These are phyloP conservation scores for Trochalopteron elliotii DNA, from an alignment of 2,113 vertebrate species.

Conservation along the genomic window DNA sequence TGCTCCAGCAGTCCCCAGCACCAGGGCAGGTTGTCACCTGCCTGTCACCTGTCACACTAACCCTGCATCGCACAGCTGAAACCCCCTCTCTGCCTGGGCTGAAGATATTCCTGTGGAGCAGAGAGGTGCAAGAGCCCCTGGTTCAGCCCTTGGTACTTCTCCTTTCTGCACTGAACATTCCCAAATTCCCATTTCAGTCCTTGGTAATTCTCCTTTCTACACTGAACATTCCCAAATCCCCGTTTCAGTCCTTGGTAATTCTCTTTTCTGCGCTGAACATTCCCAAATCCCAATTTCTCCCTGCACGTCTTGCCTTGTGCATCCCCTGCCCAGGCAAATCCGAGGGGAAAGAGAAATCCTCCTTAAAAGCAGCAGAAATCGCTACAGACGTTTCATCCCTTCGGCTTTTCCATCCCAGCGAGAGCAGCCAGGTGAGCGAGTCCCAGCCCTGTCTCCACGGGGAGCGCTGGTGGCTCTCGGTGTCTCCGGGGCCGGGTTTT, in stretches of 20 bases:
- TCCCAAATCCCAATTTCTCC: neutral
- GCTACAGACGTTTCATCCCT: neutral
- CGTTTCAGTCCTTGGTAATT: neutral
- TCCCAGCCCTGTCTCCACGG: neutral
- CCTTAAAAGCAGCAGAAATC: neutral
- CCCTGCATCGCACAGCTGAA: neutral
- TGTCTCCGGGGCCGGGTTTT: neutral
- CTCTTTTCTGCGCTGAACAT: neutral
- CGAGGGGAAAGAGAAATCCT: neutral
- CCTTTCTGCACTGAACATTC: too few species aligned
- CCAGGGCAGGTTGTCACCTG: neutral
- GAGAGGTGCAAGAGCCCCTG: neutral
- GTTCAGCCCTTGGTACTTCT: neutral
- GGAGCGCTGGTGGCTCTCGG: neutral
- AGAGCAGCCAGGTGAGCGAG: rapidly evolving
- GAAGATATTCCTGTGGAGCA: neutral
- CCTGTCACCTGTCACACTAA: neutral
- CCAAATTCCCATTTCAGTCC: too few species aligned
- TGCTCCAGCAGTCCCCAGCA: neutral
- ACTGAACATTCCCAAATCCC: too few species aligned
- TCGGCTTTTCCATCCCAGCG: neutral
- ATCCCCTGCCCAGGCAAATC: rapidly evolving
- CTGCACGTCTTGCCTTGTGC: neutral
- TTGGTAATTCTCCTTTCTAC: too few species aligned
- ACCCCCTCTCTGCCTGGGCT: neutral